A percentile compares a stretch with the other conserved stretches of the same genome.
These are phyloP conservation scores for Pristionchus entomophagus DNA, from an alignment of 2,888 invertebrate species.

Conservation along the genomic window DNA sequence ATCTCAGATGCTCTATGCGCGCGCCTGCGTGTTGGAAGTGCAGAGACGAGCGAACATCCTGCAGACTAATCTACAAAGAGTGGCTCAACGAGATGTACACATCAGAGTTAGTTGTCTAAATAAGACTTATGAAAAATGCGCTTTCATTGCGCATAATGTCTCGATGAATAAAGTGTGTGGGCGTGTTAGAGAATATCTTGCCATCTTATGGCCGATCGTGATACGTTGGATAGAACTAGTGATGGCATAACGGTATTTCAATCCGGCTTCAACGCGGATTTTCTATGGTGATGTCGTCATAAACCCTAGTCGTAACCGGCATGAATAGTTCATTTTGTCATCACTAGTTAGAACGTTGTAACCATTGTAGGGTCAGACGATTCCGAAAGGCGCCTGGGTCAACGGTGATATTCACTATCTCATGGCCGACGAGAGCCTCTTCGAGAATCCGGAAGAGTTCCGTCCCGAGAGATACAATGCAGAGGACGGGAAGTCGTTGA, in stretches of 20 bases:
- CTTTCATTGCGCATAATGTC: no score
- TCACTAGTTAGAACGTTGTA: neutral
- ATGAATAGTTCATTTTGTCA: no score
- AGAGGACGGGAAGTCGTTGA: slow-evolving; percentile 38
- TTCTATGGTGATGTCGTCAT: no score
- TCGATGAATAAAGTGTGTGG: no score
- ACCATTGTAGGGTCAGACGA: neutral
- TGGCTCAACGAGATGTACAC: neutral
- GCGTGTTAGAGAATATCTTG: no score
- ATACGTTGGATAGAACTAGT: no score
- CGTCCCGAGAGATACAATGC: slow-evolving; percentile 30
- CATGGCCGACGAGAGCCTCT: slow-evolving; percentile 7
- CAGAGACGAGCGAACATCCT: slow-evolving; percentile 14
- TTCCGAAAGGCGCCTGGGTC: slow-evolving; percentile 3
- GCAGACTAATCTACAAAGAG: neutral
- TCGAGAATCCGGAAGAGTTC: slow-evolving; percentile 8
- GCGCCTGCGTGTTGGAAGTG: neutral
- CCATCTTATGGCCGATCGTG: no score
- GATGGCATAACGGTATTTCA: no score
- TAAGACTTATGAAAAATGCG: neutral
- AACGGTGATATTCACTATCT: slow-evolving; percentile 41
- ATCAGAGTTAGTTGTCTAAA: neutral
- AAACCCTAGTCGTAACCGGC: no score
- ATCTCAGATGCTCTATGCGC: neutral
- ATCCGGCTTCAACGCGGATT: no score